Evolutionary conservation across 2,888 invertebrate species (phyloP), one percentile per base, ranked within the genome.

Genomic region (Zygaena filipendulae): DNA sequence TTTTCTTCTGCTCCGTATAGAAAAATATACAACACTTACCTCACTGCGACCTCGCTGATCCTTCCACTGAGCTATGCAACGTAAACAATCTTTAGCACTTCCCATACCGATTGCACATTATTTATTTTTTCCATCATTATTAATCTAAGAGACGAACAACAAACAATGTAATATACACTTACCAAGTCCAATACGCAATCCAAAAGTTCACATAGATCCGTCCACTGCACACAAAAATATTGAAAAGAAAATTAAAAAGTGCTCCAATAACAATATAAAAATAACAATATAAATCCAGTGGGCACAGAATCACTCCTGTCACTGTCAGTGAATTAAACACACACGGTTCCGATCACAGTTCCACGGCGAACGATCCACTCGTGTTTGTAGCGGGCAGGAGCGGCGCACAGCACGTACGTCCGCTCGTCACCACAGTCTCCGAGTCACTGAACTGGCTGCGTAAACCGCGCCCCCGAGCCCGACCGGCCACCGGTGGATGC

Each of bases 171-270:
- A n/a, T n/a, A n/a, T n/a, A n/a, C n/a, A n/a, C 72, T 71, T 42
- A 74, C 75, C 66, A 47, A 53, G 59, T 74, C 72, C 74, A 64
- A 71, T 69, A 58, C 66, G 74, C 74, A 75, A 75, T 75, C 75
- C 75, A 75, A 75, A 61, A 52, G 52, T 55, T 61, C 58, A 66
- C 59, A 66, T 59, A 55, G 59, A 63, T 64, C 61, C 56, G 50
- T 62, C 67, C 60, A 69, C 64, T 56, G 59, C 54, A 66, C 68
- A 63, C n/a, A n/a, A n/a, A n/a, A n/a, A n/a, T n/a, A n/a, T n/a
- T n/a, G n/a, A n/a, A n/a, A n/a, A n/a, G n/a, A n/a, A n/a, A n/a
- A n/a, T 24, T 24, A 27, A 37, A 38, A 39, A 43, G 36, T 39
- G 7, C 4, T 16, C 16, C 4, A 4, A 6, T 16, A 6, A 16